Evolutionary conservation across 2,888 invertebrate species (phyloP), one percentile per base, ranked within the genome.

Genomic region (Timema cristinae): DNA sequence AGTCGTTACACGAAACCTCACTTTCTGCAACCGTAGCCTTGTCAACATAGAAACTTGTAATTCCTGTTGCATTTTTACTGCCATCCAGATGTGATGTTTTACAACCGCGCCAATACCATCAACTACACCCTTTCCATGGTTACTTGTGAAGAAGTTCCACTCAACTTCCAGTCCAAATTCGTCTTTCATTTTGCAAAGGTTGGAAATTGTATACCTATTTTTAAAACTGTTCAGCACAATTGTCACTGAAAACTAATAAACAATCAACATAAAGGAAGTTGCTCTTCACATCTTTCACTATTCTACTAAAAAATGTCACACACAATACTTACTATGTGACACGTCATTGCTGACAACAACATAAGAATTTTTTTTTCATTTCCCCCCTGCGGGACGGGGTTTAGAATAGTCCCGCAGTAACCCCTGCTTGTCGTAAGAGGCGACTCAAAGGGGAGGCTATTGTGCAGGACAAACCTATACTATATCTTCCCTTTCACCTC

Each of bases 281-380:
- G 9, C 1, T 63, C 63, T 63, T 63, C 47, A 63, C 48, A 48
- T 63, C 32, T 15, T 63, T 7, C 10, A 63, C 63, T 47, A 6
- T 63, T 63, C 16, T 15, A 13, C 32, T 16, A 47, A 63, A 16
- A 16, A 56, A 56, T 47, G 63, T 16, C 9, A 63, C 32, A 63
- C 63, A 63, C 63, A 63, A 16, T 63, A 16, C 16, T 63, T 63
- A 63, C 32, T 63, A 63, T 63, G 63, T 9, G 63, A 47, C 32
- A 15, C 63, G 48, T 63, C 63, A 15, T 63, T 63, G 5, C 63
- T 63, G 9, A 63, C 63, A 63, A 63, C 63, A 56, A 56, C 32
- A 32, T 32, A 32, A 32, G 32, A 32, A 1, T 32, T 32, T 32
- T 32, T 32, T 63, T 63, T 7, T 4, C 32, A 32, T 32, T 32